Evolutionary conservation across 2,113 vertebrate genomes (phyloP).

Genomic region (Nibea albiflora): DNA sequence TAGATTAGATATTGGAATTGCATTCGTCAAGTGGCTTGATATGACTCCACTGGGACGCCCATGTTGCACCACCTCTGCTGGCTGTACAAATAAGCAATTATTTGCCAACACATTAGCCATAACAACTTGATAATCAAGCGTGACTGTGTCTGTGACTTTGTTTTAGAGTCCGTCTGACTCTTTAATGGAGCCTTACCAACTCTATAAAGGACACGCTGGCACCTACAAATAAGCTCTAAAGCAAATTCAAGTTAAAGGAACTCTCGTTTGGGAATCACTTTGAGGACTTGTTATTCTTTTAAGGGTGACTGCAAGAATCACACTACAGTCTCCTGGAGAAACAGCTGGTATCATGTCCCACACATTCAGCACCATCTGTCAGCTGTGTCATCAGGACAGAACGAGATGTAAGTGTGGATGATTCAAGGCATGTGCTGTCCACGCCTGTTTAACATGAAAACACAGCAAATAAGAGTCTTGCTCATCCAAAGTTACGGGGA

Average conservation of each 20-base stretch:
- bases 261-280: slow-evolving; percentile 3
- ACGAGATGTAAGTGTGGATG: slow-evolving; percentile 77
- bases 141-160: slow-evolving; percentile 8
- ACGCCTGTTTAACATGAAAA: slow-evolving; percentile 55
- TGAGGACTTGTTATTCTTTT: slow-evolving; percentile 21
- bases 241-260: not conserved
- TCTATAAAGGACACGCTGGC: not conserved
- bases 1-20: not conserved
- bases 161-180: not conserved
- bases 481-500: slow-evolving; percentile 6
- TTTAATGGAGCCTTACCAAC: slow-evolving; percentile 2
- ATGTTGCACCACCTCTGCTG: not conserved
- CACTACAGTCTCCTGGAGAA: slow-evolving; percentile 60
- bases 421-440: slow-evolving; percentile 72
- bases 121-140: slow-evolving; percentile 1
- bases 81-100: not conserved
- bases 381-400: slow-evolving; percentile 71
- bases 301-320: not conserved
- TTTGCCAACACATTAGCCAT: slow-evolving; percentile 10
- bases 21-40: not conserved
- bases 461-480: slow-evolving; percentile 28
- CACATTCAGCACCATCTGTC: slow-evolving; percentile 78
- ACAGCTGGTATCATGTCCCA: slow-evolving; percentile 78
- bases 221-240: slow-evolving; percentile 9
- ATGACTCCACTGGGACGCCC: slow-evolving; percentile 5